Evolutionary conservation across 2,797 vertebrate species (phyloP).

Genomic region (Epinephelus malabaricus): DNA sequence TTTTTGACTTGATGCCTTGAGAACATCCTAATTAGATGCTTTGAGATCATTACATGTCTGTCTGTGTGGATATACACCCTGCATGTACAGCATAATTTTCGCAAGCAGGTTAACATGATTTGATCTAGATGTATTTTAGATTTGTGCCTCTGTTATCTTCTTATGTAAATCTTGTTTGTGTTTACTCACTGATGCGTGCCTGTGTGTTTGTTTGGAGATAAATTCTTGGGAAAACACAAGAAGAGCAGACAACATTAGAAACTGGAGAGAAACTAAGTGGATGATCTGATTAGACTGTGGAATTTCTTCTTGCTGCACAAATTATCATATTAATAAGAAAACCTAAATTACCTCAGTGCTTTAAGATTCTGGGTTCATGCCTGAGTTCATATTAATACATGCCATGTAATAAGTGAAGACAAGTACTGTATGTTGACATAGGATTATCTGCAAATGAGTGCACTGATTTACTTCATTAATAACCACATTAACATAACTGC

Average conservation of each 20-base stretch:
- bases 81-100: not conserved
- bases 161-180: conserved; percentile 23
- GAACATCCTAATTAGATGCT: not conserved
- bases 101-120: not conserved
- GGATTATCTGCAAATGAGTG: conserved; percentile 63
- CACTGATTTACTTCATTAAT: conserved; percentile 68
- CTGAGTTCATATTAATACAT: conserved; percentile 53
- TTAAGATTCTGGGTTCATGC: conserved; percentile 51
- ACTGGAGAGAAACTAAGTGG: conserved; percentile 41
- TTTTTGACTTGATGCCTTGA: not conserved
- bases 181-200: not conserved
- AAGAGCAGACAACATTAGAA: conserved; percentile 25
- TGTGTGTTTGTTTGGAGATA: conserved; percentile 12
- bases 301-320: conserved; percentile 62
- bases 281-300: conserved; percentile 56
- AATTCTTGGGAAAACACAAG: conserved; percentile 23
- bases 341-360: conserved; percentile 59
- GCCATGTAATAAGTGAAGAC: conserved; percentile 46
- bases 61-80: not conserved
- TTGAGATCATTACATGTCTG: not conserved
- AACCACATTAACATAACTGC: conserved; percentile 63
- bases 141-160: not conserved
- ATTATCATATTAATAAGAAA: conserved; percentile 76
- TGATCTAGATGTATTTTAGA: not conserved
- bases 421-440: conserved; percentile 57